Evolutionary conservation across 2,888 invertebrate species (phyloP).

Genomic region (Parochlus steinenii): DNA sequence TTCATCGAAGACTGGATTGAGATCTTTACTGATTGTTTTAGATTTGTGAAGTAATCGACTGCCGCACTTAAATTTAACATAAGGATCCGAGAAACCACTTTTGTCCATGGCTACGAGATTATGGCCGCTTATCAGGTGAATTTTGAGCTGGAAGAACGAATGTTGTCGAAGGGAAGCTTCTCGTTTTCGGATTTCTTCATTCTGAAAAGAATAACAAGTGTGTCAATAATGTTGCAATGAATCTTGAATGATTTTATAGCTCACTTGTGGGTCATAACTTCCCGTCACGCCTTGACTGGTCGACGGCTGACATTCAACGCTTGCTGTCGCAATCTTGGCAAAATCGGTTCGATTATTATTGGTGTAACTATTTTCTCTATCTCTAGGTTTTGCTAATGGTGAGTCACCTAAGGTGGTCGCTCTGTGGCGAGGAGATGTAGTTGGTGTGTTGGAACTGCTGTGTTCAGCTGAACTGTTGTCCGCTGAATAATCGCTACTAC

Average conservation of each 20-base stretch:
- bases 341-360: slow-evolving; percentile 4
- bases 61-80: slow-evolving; percentile 87
- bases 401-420: slow-evolving; percentile 36
- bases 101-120: slow-evolving; percentile 88
- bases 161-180: slow-evolving; percentile 65
- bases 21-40: slow-evolving; percentile 79
- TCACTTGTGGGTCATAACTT: no score
- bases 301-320: slow-evolving; percentile 10
- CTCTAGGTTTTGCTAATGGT: slow-evolving; percentile 21
- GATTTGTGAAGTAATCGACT: slow-evolving; percentile 84
- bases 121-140: slow-evolving; percentile 74
- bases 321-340: slow-evolving; percentile 8
- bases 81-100: slow-evolving; percentile 93
- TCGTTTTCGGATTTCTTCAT: slow-evolving; percentile 52
- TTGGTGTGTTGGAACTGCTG: slow-evolving; percentile 41
- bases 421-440: slow-evolving; percentile 61
- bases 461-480: slow-evolving; percentile 66
- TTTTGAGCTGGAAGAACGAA: slow-evolving; percentile 81
- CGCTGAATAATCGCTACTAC: slow-evolving; percentile 57
- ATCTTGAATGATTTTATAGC: slow-evolving; percentile 10
- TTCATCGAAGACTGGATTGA: slow-evolving; percentile 98
- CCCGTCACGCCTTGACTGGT: no score
- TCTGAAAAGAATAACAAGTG: slow-evolving; percentile 32
- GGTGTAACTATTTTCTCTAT: slow-evolving; percentile 3
- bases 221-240: no score